These are phyloP conservation scores for Hirtodrosophila trivittata DNA, from an alignment of 2,888 invertebrate species.

Conservation along the genomic window DNA sequence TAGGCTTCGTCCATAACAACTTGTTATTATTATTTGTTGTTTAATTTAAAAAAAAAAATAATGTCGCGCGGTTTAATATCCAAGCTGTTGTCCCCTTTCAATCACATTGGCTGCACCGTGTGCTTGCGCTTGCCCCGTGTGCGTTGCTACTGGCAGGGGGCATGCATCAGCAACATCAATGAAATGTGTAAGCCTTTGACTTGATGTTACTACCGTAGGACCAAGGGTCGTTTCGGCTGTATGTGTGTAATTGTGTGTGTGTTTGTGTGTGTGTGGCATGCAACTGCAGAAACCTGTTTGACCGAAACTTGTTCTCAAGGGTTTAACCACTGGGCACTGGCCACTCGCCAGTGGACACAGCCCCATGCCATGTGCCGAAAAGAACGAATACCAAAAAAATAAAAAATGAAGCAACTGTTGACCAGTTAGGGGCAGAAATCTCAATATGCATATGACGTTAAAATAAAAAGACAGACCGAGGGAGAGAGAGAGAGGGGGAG, in stretches of 20 bases:
- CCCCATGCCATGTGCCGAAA: conserved; percentile 52
- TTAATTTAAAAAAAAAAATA: conserved; percentile 55
- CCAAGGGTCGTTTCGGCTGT: conserved; percentile 40
- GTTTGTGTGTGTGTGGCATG: conserved; percentile 26
- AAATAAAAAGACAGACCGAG: background rate
- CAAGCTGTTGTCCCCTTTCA: conserved; percentile 4
- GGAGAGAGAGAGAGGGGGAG: background rate
- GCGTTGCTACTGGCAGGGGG: conserved; percentile 6
- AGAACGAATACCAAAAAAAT: background rate
- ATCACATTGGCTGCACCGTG: conserved; percentile 4
- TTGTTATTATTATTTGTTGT: conserved; percentile 67
- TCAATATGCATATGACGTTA: conserved; percentile 41
- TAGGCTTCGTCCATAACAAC: conserved; percentile 46
- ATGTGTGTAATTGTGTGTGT: conserved; percentile 2
- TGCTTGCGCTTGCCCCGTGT: background rate
- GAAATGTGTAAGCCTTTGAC: conserved; percentile 75
- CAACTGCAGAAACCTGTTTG: conserved; percentile 70
- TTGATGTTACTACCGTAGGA: conserved; percentile 52
- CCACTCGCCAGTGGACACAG: conserved; percentile 2
- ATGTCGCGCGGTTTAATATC: conserved; percentile 69
- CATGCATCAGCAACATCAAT: conserved; percentile 73
- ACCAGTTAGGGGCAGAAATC: conserved; percentile 60
- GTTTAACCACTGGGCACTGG: conserved; percentile 56
- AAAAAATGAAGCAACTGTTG: conserved; percentile 2
- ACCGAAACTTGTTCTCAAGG: conserved; percentile 68